Conservation (phyloP, 2,113 vertebrate species). For the Ctenomys sociabilis region DNA sequence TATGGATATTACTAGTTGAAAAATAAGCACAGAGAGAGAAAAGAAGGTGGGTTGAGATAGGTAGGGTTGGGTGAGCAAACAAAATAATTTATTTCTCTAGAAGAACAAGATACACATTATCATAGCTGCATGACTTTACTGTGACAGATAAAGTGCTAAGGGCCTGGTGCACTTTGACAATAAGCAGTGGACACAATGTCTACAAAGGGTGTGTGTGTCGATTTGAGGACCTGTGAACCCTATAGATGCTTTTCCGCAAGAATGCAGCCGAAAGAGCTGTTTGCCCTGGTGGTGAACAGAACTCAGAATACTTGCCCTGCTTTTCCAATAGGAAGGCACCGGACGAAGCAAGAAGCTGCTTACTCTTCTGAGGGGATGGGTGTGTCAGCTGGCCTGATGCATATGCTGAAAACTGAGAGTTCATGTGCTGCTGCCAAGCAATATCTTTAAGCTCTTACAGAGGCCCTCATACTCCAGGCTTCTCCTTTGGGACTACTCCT, state of each 20-base stretch:
- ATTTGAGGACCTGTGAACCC: background rate
- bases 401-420: constrained; percentile 42
- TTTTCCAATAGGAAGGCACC: background rate
- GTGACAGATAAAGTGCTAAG: background rate
- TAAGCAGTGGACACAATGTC: background rate
- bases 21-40: constrained; percentile 49
- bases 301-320: background rate
- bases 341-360: background rate
- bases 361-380: background rate
- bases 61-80: background rate
- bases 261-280: background rate
- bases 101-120: background rate
- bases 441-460: constrained; percentile 54
- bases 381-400: constrained; percentile 45
- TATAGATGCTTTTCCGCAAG: background rate
- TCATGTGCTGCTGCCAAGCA: constrained; percentile 68
- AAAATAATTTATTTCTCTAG: constrained; percentile 59
- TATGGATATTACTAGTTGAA: constrained; percentile 55
- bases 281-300: constrained; percentile 78
- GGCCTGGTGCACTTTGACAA: background rate
- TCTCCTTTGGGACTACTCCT: constrained; percentile 15
- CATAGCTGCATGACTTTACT: background rate
- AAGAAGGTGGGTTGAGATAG: background rate
- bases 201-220: background rate
- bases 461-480: constrained; percentile 26